Evolutionary conservation across 2,888 invertebrate species (phyloP).

Genomic region (Melolontha melolontha): DNA sequence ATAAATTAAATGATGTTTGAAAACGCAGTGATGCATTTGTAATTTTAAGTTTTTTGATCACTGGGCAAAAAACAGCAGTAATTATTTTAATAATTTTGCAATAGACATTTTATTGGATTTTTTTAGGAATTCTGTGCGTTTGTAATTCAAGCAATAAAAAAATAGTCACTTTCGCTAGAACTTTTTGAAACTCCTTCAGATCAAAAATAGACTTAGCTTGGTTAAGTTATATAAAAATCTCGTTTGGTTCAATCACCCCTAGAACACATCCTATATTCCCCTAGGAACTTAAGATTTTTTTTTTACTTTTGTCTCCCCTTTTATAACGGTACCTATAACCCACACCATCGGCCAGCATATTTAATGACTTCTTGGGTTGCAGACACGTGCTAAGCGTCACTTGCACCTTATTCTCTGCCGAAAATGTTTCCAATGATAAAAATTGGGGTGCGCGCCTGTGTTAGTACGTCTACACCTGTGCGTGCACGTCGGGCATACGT

Average conservation of each 20-base stretch:
- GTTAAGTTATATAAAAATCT: too few species aligned
- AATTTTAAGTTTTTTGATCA: too few species aligned
- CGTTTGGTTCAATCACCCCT: conserved; percentile 6
- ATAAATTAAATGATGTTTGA: too few species aligned
- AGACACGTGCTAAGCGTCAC: conserved; percentile 28
- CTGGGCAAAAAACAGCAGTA: too few species aligned
- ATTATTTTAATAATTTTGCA: too few species aligned
- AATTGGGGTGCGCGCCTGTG: conserved; percentile 18
- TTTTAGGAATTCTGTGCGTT: too few species aligned
- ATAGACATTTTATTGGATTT: too few species aligned
- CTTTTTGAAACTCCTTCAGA: too few species aligned
- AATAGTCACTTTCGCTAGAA: too few species aligned
- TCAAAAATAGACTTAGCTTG: too few species aligned
- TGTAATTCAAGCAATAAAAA: too few species aligned
- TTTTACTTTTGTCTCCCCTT: neutral
- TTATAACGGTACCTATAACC: neutral
- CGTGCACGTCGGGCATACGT: neutral
- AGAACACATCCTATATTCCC: neutral
- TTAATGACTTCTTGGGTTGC: conserved; percentile 18
- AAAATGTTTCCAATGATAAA: conserved; percentile 10
- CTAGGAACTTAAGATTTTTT: conserved; percentile 7
- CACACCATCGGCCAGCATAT: neutral
- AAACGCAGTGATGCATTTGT: too few species aligned
- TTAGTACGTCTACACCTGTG: neutral
- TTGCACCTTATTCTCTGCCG: conserved; percentile 7